Base-by-base conservation (phyloP, 2,113 vertebrate genomes). In the Nesoenas mayeri region DNA sequence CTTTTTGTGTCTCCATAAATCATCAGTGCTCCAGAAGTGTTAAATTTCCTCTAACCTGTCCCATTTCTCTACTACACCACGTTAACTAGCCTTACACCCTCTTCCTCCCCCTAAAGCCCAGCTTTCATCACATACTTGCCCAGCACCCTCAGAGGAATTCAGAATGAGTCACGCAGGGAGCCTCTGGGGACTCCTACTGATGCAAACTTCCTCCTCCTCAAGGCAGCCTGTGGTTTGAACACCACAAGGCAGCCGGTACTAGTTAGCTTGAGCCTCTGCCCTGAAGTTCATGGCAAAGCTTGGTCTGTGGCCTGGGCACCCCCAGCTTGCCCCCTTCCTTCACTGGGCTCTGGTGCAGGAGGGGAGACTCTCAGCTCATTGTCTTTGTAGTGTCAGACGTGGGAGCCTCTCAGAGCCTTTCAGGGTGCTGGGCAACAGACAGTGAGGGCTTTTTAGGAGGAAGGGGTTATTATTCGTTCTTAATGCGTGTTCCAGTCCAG, bases 151-250 rank as follows among this genome's bases (percentile, higher is more conserved):
- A 91, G 96, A 96, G 96, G 95, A 96, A 95, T 96, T 93, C 90
- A 94, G 82, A 96, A 94, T 95, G 93, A 96, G 72, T 96, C 96
- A 94, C 1, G 1, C n/a, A 67, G 64, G 65, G 70, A 0, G 92
- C 91, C 93, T 95, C 95, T 95, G 93, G 95, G 95, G 96, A 96
- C 96, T 95, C 95, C 88, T 96, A 84, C 92, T 87, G 96, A 95
- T 94, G 95, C 96, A 97, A 94, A 97, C 95, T 97, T 97, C 96
- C 96, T 97, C 85, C 92, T 86, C 91, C 92, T 93, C 93, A 94
- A 87, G 88, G 86, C 91, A 72, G 61, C 77, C 80, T 96, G 96
- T 89, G 93, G 95, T 96, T 96, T 93, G 79, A 74, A 57, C 78
- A 94, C 93, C 92, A 92, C 93, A 96, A 19, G 20, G 86, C 92